A percentile compares a stretch with the other conserved stretches of the same genome.
Conservation (phyloP, 2,113 vertebrate genomes). For the Charina bottae region DNA sequence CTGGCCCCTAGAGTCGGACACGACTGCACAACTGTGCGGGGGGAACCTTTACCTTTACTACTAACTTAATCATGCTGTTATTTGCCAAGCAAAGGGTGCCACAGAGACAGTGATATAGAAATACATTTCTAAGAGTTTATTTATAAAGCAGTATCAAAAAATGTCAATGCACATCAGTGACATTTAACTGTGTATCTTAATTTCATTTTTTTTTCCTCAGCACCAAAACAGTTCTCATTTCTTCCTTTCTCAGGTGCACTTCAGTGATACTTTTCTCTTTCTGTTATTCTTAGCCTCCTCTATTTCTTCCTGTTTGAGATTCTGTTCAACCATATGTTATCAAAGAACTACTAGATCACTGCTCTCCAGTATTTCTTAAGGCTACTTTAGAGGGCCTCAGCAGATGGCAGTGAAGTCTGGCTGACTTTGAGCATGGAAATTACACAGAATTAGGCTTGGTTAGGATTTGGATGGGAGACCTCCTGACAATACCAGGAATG, state of each 20-base stretch:
- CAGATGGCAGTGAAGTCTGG: not conserved
- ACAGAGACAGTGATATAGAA: not conserved
- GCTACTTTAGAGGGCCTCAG: not conserved
- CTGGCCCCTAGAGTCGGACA: too few relatives aligned
- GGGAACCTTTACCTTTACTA: too few relatives aligned
- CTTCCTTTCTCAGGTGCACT: not conserved
- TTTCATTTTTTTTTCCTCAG: conserved; percentile 15
- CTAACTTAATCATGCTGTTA: not conserved
- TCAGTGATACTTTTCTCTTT: conserved; percentile 19
- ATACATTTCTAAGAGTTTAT: conserved; percentile 1
- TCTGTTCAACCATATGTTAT: not conserved
- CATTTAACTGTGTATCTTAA: conserved; percentile 6
- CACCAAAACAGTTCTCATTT: conserved; percentile 17
- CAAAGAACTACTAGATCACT: not conserved
- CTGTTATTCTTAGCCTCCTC: not conserved
- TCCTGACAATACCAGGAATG: not conserved
- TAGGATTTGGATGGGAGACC: not conserved
- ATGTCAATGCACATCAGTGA: conserved; percentile 9
- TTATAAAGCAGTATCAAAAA: conserved; percentile 39
- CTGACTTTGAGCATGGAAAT: not conserved
- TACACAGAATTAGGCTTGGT: not conserved
- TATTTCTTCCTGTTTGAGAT: not conserved
- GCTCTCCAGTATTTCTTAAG: not conserved
- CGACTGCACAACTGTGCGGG: too few relatives aligned
- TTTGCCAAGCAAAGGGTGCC: not conserved